A percentile compares a stretch with the other conserved stretches of the same genome.
Evolutionary conservation across 2,888 invertebrate genomes (phyloP).

Genomic region (Cylindroiulus punctatus): DNA sequence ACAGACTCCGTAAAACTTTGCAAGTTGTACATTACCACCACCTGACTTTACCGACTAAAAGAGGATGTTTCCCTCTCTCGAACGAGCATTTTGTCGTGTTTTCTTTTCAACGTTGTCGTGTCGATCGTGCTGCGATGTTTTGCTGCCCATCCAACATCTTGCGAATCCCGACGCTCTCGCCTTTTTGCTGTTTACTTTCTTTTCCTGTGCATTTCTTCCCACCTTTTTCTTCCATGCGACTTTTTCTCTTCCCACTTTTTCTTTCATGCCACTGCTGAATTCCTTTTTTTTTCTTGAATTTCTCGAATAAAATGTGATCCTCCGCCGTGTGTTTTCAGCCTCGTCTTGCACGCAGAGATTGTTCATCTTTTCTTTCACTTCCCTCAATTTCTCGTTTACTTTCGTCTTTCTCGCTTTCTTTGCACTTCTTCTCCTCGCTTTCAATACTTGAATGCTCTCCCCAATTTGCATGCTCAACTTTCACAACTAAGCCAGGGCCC

Average conservation of each 20-base stretch:
- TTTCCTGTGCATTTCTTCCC: neutral
- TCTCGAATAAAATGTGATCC: constrained; percentile 5
- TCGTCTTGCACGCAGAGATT: neutral
- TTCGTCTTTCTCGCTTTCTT: neutral
- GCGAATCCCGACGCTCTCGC: neutral
- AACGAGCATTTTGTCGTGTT: constrained; percentile 31
- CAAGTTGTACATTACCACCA: neutral
- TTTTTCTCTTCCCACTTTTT: neutral
- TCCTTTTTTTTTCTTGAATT: neutral
- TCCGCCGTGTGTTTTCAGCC: neutral
- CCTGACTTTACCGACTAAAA: constrained; percentile 37
- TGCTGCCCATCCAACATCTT: neutral
- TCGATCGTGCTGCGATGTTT: constrained; percentile 5
- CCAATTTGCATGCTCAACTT: neutral
- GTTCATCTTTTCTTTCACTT: no score
- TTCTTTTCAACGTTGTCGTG: neutral
- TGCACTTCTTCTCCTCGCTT: neutral
- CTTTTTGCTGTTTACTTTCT: no score
- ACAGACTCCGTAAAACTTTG: neutral
- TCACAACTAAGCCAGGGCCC: neutral
- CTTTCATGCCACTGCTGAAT: neutral
- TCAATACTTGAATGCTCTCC: neutral
- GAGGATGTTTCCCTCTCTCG: constrained; percentile 15
- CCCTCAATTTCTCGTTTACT: neutral
- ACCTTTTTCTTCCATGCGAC: neutral